A percentile compares a stretch with the other conserved stretches of the same genome.
phyloP scores from a whole-genome alignment of 2,797 vertebrate species.

The Pangasius larnaudii region DNA sequence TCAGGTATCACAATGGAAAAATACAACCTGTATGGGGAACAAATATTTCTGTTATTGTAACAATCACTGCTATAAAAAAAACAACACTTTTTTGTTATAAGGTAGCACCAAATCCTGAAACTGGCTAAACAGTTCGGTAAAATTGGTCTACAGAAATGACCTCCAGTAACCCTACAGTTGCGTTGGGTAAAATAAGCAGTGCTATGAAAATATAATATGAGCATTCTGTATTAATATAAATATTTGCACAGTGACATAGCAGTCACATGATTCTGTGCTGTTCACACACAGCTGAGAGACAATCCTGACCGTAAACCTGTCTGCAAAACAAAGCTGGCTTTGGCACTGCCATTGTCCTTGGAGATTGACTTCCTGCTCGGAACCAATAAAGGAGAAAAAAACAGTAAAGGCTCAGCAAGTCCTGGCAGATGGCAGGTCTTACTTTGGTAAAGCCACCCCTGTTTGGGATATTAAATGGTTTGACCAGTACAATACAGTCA shows the following conservation, averaged over 20 bases:
- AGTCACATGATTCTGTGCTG: background rate
- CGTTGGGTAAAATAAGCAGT: background rate
- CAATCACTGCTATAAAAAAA: background rate
- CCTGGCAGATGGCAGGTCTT: conserved; percentile 30
- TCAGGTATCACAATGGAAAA: background rate
- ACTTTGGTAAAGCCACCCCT: conserved; percentile 21
- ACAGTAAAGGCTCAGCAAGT: background rate
- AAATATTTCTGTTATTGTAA: background rate
- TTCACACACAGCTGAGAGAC: conserved; percentile 7
- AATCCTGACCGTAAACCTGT: background rate
- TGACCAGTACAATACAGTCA: background rate
- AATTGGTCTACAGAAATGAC: background rate
- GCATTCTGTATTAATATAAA: conserved; percentile 6
- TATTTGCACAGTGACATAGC: conserved; percentile 8
- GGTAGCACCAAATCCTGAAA: background rate
- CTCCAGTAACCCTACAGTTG: background rate
- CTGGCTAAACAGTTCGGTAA: background rate
- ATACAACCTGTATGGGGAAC: conserved; percentile 49
- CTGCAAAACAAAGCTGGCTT: conserved; percentile 43
- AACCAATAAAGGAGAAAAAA: conserved; percentile 33
- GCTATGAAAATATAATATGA: conserved; percentile 1
- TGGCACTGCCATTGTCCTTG: conserved; percentile 44
- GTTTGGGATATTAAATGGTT: background rate
- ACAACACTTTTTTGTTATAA: background rate
- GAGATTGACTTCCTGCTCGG: conserved; percentile 47